Evolutionary conservation across 2,113 vertebrate genomes (phyloP), one percentile per base, ranked within the genome.

Genomic region (Hippopotamus amphibius): DNA sequence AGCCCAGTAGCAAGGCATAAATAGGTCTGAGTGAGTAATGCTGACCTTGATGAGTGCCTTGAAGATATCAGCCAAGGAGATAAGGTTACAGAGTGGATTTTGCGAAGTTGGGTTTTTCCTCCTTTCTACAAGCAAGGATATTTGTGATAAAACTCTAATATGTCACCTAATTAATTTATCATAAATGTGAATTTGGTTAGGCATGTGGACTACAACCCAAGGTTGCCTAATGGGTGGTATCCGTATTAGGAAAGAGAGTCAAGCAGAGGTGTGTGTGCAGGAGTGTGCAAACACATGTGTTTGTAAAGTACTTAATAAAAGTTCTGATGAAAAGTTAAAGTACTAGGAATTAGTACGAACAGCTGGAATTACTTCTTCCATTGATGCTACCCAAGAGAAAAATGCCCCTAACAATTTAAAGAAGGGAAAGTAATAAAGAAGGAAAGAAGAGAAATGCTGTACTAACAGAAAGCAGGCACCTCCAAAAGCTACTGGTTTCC

Each of bases 41-140:
- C 55, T 96, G 43, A 16, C 55, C 65, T 92, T 92, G 30, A 95
- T 69, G 24, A 97, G 50, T 77, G 26, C 88, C 81, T 96, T 92
- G 14, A 89, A 83, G 53, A 63, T 59, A 93, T 61, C 66, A 89
- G 4, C 5, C 55, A 77, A 68, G 65, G 46, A 68, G 17, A 87
- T 24, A 88, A 88, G 30, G 26, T 68, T 80, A 68, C 50, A 69
- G 46, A 43, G 33, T 48, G 5, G 8, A 71, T 88, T 93, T 97
- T 94, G 8, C 9, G 77, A 63, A 48, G 43, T 80, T 96, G 85
- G 3, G 0, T 53, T 74, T 76, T 61, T 46, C 0, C 2, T 69
- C 66, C 10, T 90, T 97, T 85, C 48, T 87, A 68, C 95, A 88
- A 87, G 24, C 3, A n/a, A 82, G 46, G 6, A 4, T 59, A 76